Percentiles rank a stretch among this genome's conserved stretches.
Conservation (phyloP, 1,140 invertebrate genomes). For the Leptopilina clavipes region DNA sequence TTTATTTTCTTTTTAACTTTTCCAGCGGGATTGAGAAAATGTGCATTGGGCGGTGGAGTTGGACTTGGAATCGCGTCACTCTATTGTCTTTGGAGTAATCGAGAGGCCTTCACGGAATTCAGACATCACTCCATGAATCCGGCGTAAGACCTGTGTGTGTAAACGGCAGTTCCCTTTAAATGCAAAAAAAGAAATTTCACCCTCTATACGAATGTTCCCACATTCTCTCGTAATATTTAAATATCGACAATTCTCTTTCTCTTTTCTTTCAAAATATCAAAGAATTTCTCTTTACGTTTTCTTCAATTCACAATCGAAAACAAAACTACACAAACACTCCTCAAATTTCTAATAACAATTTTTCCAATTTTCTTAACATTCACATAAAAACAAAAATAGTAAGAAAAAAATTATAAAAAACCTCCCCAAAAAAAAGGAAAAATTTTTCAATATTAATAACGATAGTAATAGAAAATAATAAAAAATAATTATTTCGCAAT, state of each 20-base stretch:
- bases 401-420: background rate
- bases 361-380: too few relatives aligned
- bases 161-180: slow-evolving; percentile 57
- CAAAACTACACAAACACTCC: too few relatives aligned
- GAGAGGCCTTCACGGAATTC: slow-evolving; percentile 73
- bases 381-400: too few relatives aligned
- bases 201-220: slow-evolving; percentile 49
- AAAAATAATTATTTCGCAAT: too few relatives aligned
- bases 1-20: slow-evolving; percentile 46
- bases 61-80: slow-evolving; percentile 81
- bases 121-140: slow-evolving; percentile 69
- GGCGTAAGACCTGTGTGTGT: slow-evolving; percentile 70
- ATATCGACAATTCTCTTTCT: slow-evolving; percentile 39
- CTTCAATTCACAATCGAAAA: too few relatives aligned
- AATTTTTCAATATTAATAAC: too few relatives aligned
- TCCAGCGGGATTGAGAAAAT: slow-evolving; percentile 84
- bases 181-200: slow-evolving; percentile 49
- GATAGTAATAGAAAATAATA: too few relatives aligned
- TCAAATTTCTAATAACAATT: too few relatives aligned
- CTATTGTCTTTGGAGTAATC: slow-evolving; percentile 79
- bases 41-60: slow-evolving; percentile 83
- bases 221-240: too few relatives aligned
- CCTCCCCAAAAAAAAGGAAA: too few relatives aligned
- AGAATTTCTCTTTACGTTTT: too few relatives aligned
- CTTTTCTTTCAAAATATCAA: slow-evolving; percentile 23